Evolutionary conservation across 2,888 invertebrate species (phyloP), one percentile per base, ranked within the genome.

Genomic region (Agonopterix alstromeriana): DNA sequence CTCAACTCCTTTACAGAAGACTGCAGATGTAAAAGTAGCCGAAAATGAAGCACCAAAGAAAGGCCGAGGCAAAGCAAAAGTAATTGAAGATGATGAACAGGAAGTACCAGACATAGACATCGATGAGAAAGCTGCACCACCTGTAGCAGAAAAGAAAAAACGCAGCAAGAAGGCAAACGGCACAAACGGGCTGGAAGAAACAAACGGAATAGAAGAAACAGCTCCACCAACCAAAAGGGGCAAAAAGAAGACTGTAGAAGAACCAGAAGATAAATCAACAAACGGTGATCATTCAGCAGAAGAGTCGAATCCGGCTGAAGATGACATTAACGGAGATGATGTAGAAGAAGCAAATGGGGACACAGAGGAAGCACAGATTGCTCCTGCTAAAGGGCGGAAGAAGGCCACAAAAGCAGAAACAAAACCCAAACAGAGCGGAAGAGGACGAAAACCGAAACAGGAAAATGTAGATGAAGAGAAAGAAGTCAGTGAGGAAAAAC

Each of bases 1-100:
- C 17, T 17, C 5, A 27, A 43, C n/a, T 42, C 9, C 46, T 53
- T 78, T 79, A 44, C 82, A 87, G 87, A 87, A 87, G 77, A 61
- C 74, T 54, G 67, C 72, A 53, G 83, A 82, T 56, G 67, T 73
- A 40, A 81, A 83, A 65, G 63, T 68, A 49, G 56, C 69, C 44
- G 80, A 78, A 55, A 74, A 54, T 67, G 84, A 80, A 60, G 78
- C 64, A 47, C 67, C 82, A 35, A 82, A 82, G 67, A 85, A 82
- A 58, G 79, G 78, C 14, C 70, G 78, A 61, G 81, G 82, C 0
- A 86, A 82, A 68, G 72, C 70, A 35, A 88, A 87, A 66, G 63
- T 54, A 50, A 60, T 67, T 43, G 61, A 65, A 56, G 75, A 72
- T 12, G 52, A 54, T 27, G 66, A 70, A 10, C 47, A 53, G 27